Evolutionary conservation across 1,140 invertebrate genomes (phyloP), one percentile per base, ranked within the genome.

Genomic region (Hylyphantes graminicola): DNA sequence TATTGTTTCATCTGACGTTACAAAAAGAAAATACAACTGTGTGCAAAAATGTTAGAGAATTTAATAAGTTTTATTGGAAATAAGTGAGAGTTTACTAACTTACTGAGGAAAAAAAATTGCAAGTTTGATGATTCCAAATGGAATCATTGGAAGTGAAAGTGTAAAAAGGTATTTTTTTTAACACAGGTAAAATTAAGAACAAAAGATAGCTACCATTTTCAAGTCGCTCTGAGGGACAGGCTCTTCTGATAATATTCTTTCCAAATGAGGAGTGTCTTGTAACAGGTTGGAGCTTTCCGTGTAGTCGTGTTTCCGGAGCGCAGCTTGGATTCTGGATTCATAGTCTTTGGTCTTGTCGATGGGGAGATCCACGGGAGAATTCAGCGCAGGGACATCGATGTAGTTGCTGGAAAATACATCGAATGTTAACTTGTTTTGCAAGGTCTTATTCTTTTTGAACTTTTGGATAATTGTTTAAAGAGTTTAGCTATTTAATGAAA

Each of bases 381-480:
- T 82, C 35, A 82, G 53, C 17, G 80, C 80, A 63, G 80, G 80
- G 10, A 82, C 80, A 82, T 82, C 80, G 55, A 82, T 82, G 72
- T 82, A 82, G 50, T 72, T 82, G 19, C 80, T 82, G 12, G 2
- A 78, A 78, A 21, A 51, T n/a, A 11, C 7, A 21, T 11, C 15
- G 1, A 54, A 72, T 19, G 54, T n/a, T 13, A 59, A 59, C 12
- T 6, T 59, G 17, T 13, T 59, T 59, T 59, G 12, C 17, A 3
- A 6, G 57, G 2, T 3, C 57, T 13, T 6, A 59, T 59, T 59
- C 57, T 59, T 59, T n/a, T 3, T 12, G 64, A 67, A 21, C 8
- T 67, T 67, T 15, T 67, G 12, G 12, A 67, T 13, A 67, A 11
- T n/a, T 67, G 8, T 12, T n/a, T 17, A 21, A 17, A 17, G 11